Percentiles rank a stretch among this genome's conserved stretches.
Conservation (phyloP, 2,797 vertebrate genomes). For the Brachymystax lenok region DNA sequence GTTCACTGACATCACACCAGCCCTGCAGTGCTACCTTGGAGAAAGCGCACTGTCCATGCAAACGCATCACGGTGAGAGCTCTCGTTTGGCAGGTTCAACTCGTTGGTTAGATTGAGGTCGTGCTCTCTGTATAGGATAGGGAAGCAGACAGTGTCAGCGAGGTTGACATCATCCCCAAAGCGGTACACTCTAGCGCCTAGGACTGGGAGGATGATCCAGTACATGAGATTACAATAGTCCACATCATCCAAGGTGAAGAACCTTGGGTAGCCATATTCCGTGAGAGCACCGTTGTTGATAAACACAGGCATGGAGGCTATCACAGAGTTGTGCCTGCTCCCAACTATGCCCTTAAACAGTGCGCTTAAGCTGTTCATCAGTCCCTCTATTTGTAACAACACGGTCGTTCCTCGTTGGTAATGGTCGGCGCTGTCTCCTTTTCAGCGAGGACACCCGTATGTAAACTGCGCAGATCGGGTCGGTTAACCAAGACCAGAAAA, state of each 20-base stretch:
- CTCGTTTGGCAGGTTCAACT: not conserved
- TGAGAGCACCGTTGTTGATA: not conserved
- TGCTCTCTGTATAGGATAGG: not conserved
- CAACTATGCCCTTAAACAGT: slow-evolving; percentile 15
- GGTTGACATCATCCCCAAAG: not conserved
- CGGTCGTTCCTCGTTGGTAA: not conserved
- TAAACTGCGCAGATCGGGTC: not conserved
- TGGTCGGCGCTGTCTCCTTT: no score
- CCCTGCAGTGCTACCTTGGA: not conserved
- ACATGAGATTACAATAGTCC: slow-evolving; percentile 38
- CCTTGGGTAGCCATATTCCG: not conserved
- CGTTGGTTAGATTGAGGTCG: not conserved
- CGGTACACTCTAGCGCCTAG: slow-evolving; percentile 14
- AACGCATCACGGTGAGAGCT: not conserved
- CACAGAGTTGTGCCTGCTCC: slow-evolving; percentile 11
- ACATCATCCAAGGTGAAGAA: not conserved
- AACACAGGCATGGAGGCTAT: slow-evolving; percentile 19
- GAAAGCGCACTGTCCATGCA: not conserved
- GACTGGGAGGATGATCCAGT: slow-evolving; percentile 17
- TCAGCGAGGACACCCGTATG: no score
- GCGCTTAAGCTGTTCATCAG: not conserved
- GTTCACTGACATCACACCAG: not conserved
- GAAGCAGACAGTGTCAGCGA: not conserved
- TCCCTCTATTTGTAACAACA: not conserved
- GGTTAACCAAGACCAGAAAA: not conserved